These are phyloP conservation scores for Microcebus lehilahytsara DNA, from an alignment of 2,113 vertebrate species.

Conservation along the genomic window DNA sequence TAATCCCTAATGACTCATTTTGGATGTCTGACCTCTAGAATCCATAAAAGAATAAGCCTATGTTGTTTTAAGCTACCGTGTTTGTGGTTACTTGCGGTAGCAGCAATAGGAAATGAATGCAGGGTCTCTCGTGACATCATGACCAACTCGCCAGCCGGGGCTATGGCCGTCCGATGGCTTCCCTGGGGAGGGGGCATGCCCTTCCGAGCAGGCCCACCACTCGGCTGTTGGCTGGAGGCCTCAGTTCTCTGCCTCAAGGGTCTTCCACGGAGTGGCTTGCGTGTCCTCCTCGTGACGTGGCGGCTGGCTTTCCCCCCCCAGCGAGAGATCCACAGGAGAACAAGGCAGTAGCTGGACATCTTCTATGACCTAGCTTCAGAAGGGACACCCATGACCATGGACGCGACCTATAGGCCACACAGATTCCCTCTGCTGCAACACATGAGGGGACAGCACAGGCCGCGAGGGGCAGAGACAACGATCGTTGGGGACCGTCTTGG, in stretches of 20 bases:
- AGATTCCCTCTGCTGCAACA: too few relatives aligned
- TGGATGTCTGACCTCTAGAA: not conserved
- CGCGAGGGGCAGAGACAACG: not conserved
- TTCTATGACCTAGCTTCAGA: not conserved
- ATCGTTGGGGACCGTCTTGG: fast-evolving
- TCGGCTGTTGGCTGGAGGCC: not conserved
- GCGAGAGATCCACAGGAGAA: not conserved
- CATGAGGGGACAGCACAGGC: not conserved
- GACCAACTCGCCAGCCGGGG: not conserved
- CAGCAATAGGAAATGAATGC: not conserved
- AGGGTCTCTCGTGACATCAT: not conserved
- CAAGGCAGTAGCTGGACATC: not conserved
- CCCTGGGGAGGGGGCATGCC: too few relatives aligned
- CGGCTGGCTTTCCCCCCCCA: too few relatives aligned
- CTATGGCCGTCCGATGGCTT: not conserved
- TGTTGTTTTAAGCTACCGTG: not conserved
- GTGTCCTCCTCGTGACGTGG: not conserved
- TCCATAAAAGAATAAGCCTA: not conserved
- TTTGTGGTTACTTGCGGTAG: not conserved
- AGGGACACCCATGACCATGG: fast-evolving
- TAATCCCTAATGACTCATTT: not conserved
- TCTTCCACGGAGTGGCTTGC: not conserved
- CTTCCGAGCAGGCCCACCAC: not conserved
- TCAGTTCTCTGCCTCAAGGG: not conserved
- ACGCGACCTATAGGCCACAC: not conserved